Base-by-base conservation (phyloP, 2,888 invertebrate species). In the Biston betularia region DNA sequence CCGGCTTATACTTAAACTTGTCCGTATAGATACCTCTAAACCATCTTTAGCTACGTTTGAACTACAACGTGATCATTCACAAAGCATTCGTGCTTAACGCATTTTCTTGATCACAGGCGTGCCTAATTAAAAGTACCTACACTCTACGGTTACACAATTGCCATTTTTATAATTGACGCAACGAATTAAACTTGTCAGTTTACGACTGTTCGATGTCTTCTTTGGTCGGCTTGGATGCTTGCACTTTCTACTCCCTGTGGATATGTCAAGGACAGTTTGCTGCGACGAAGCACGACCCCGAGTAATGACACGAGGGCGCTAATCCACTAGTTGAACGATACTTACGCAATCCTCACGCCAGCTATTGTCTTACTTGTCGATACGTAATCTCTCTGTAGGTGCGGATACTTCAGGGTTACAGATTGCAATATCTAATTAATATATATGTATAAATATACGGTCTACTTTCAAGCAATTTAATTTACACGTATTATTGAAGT, bases 241-340 rank as follows among this genome's bases (percentile, higher is more conserved):
- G 81, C 80, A 89, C 92, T 92, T 90, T 92, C 92, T 89, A 90
- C 81, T 79, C 69, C 72, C 77, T 75, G 79, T 78, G 81, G 84
- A 88, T 90, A 89, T 92, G 92, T 92, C 93, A 93, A 93, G 92
- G 93, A 83, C 89, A 82, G 74, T 87, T 67, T 73, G 84, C 81
- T 76, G 75, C 76, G 70, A 73, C 81, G 75, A 81, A 88, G 77
- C 77, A 65, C 60, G 70, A 72, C 72, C 66, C 73, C 71, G 73
- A 69, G 34, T 14, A 44, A n/a, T 40, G 60, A 55, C 38, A 49
- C 44, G 50, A 40, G 15, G 54, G 76, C 78, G 78, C 80, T 84
- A 81, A 82, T 80, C 81, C 77, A 72, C 73, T 74, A 74, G 75
- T 74, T 63, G 59, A 63, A 57, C 50, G 63, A 55, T 44, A 65